phyloP scores from a whole-genome alignment of 2,797 vertebrate species.

The Jordanella pulchra region DNA sequence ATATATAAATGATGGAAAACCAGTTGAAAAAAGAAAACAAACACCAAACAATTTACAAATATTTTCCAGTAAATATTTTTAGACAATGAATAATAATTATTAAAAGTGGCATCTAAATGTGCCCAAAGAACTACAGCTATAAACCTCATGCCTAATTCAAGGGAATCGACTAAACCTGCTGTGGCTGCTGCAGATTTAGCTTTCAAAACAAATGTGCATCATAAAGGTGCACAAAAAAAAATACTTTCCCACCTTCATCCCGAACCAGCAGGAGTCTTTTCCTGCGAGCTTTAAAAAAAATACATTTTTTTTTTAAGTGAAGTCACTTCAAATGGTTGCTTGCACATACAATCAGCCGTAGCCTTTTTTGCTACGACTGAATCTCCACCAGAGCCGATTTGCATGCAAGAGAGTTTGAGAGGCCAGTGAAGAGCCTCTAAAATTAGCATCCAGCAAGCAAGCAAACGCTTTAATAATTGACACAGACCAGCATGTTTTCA shows the following conservation, averaged over 20 bases:
- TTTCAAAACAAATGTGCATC: neutral
- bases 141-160: neutral
- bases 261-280: neutral
- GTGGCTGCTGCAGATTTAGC: neutral
- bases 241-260: neutral
- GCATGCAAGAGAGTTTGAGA: neutral
- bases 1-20: neutral
- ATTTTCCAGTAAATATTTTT: neutral
- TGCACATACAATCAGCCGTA: neutral
- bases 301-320: neutral
- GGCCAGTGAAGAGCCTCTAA: slow-evolving; percentile 3
- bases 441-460: slow-evolving; percentile 18
- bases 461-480: neutral
- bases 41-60: neutral
- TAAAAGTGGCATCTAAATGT: neutral
- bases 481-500: neutral
- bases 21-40: neutral
- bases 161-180: no score
- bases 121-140: neutral
- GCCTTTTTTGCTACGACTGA: neutral
- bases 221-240: slow-evolving; percentile 14
- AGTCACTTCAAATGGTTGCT: neutral
- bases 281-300: no score
- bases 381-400: neutral
- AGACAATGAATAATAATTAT: neutral